Evolutionary conservation across 2,113 vertebrate species (phyloP).

Genomic region (Pagrus major): DNA sequence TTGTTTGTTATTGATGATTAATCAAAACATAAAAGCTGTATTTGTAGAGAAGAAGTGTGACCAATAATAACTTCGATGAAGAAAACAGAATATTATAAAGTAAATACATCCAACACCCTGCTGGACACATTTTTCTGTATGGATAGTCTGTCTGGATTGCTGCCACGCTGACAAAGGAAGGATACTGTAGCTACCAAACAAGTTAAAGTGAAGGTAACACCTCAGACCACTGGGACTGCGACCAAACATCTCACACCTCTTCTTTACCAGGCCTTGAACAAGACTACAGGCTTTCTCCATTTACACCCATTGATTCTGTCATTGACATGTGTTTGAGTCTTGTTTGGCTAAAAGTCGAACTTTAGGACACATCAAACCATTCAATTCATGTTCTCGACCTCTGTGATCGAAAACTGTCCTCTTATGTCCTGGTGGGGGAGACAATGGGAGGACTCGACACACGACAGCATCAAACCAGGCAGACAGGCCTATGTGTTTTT

Average conservation of each 20-base stretch:
- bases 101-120: background rate
- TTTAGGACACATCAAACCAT: conserved; percentile 70
- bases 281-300: conserved; percentile 85
- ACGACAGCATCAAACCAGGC: background rate
- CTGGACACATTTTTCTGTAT: background rate
- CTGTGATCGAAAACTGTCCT: conserved; percentile 55
- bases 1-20: background rate
- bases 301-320: conserved; percentile 84
- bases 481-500: background rate
- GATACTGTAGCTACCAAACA: conserved; percentile 33
- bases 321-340: conserved; percentile 78
- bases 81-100: background rate
- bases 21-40: background rate
- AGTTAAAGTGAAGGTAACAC: conserved; percentile 80
- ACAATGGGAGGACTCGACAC: conserved; percentile 22
- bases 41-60: background rate
- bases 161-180: conserved; percentile 22
- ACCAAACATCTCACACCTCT: conserved; percentile 77
- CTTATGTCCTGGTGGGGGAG: conserved; percentile 32
- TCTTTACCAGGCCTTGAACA: conserved; percentile 68
- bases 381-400: conserved; percentile 69
- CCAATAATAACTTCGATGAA: background rate
- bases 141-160: conserved; percentile 40
- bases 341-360: conserved; percentile 82
- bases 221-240: conserved; percentile 74